phyloP scores from a whole-genome alignment of 2,797 vertebrate species.

The Parauchenoglanis punctatus region DNA sequence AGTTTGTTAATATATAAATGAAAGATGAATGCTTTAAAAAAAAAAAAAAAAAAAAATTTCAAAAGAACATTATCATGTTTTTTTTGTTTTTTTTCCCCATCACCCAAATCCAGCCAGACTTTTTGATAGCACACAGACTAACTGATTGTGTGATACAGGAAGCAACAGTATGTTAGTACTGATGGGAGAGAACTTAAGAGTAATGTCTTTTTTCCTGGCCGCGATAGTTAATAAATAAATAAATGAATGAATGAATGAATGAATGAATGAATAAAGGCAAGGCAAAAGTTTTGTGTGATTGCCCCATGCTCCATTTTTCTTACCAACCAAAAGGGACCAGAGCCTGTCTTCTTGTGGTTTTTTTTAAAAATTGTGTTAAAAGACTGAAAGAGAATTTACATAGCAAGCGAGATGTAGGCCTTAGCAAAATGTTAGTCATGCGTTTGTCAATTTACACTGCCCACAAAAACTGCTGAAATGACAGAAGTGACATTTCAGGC shows the following conservation, averaged over 20 bases:
- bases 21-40: not conserved
- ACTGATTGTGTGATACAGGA: not conserved
- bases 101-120: not conserved
- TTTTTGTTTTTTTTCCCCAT: not conserved
- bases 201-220: not conserved
- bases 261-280: not conserved
- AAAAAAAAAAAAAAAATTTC: not conserved
- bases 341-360: not conserved
- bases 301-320: not conserved
- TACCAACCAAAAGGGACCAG: not conserved
- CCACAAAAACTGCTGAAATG: too few species aligned
- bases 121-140: not conserved
- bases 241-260: too few species aligned
- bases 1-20: not conserved
- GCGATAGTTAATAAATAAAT: too few species aligned
- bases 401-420: too few species aligned
- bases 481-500: too few species aligned
- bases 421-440: too few species aligned
- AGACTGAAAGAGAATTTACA: too few species aligned
- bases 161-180: not conserved
- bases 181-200: not conserved
- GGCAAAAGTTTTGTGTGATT: not conserved
- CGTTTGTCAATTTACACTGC: too few species aligned
- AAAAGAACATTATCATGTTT: not conserved
- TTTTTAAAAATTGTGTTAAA: too few species aligned